phyloP scores from a whole-genome alignment of 2,113 vertebrate species.

The Phylloscopus whistleri region DNA sequence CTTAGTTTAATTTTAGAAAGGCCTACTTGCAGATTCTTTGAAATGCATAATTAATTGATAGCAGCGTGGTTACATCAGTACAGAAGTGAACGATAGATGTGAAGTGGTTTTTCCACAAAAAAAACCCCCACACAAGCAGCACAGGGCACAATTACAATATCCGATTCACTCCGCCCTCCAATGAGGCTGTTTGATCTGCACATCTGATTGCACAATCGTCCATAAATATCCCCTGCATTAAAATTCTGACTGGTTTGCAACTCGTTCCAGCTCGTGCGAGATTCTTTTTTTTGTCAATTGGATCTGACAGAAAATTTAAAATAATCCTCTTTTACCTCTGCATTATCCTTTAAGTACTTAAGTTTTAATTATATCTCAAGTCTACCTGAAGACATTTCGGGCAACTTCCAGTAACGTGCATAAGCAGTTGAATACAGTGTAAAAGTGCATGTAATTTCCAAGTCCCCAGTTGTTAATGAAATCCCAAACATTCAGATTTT shows the following conservation, averaged over 20 bases:
- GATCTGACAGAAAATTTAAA: conserved; percentile 59
- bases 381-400: conserved; percentile 64
- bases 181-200: neutral
- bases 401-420: conserved; percentile 31
- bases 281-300: conserved; percentile 46
- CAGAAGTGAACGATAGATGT: neutral
- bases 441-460: conserved; percentile 71
- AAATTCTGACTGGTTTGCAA: neutral
- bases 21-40: conserved; percentile 49
- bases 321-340: conserved; percentile 48
- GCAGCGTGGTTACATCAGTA: neutral
- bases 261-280: neutral
- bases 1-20: conserved; percentile 49
- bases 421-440: conserved; percentile 41
- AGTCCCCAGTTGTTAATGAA: conserved; percentile 80
- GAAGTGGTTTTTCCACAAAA: neutral
- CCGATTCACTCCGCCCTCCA: neutral
- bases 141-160: neutral
- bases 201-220: neutral
- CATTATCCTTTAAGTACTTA: conserved; percentile 55
- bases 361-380: conserved; percentile 66
- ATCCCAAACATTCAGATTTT: conserved; percentile 83
- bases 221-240: conserved; percentile 18
- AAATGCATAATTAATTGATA: conserved; percentile 22
- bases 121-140: neutral